Percentiles rank a stretch among this genome's conserved stretches.
phyloP scores from a whole-genome alignment of 2,797 vertebrate genomes.

The Enteromius viviparus region DNA sequence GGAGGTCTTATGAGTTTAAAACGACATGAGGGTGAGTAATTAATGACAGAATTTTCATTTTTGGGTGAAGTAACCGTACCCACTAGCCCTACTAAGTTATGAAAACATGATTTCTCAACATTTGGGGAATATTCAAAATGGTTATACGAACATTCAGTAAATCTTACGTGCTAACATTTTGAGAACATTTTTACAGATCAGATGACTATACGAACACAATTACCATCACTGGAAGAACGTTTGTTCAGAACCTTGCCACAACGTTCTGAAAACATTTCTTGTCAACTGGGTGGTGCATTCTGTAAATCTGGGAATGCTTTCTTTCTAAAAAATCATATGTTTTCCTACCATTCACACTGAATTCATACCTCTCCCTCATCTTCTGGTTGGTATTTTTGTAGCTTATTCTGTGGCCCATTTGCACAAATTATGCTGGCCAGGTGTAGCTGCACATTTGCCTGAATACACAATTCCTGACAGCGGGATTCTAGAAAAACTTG shows the following conservation, averaged over 20 bases:
- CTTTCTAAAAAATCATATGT: neutral
- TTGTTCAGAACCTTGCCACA: neutral
- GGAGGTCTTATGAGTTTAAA: no score
- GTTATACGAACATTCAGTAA: neutral
- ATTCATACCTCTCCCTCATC: neutral
- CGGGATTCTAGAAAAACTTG: constrained; percentile 1
- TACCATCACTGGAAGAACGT: neutral
- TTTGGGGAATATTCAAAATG: no score
- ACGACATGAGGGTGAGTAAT: no score
- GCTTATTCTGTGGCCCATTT: constrained; percentile 28
- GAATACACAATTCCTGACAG: constrained; percentile 38
- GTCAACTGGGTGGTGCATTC: neutral
- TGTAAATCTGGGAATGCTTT: neutral
- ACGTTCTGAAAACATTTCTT: neutral
- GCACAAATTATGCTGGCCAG: constrained; percentile 38
- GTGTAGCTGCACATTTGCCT: constrained; percentile 45
- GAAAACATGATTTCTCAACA: no score
- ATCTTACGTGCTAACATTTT: neutral
- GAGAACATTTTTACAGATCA: neutral
- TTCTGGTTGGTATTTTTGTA: neutral
- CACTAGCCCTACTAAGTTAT: no score
- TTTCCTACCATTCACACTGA: neutral
- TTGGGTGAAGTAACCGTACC: no score
- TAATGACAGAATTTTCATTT: no score
- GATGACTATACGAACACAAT: neutral